These are phyloP conservation scores for Microctenopoma lineatum DNA, from an alignment of 2,797 vertebrate species.

Conservation along the genomic window DNA sequence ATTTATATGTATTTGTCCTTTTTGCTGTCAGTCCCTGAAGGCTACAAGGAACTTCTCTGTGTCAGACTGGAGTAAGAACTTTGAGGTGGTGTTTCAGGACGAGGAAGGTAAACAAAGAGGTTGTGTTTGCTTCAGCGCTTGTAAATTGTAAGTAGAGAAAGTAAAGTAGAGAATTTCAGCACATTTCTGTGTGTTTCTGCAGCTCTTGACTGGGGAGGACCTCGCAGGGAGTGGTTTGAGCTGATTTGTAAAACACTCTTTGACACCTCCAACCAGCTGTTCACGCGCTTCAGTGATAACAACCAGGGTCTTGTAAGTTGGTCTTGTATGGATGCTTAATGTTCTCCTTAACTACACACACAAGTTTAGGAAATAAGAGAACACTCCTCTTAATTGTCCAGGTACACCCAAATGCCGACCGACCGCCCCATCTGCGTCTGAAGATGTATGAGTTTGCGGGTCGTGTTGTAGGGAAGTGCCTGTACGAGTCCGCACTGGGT, in stretches of 20 bases:
- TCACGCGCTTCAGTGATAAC: slow-evolving; percentile 96
- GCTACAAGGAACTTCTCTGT: slow-evolving; percentile 96
- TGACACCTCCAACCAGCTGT: slow-evolving; percentile 95
- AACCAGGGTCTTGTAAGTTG: slow-evolving; percentile 93
- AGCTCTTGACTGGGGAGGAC: slow-evolving; percentile 99
- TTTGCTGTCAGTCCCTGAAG: slow-evolving; percentile 89
- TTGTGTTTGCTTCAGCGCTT: not conserved
- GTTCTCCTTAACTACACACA: not conserved
- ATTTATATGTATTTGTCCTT: slow-evolving; percentile 5
- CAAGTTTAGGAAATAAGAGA: not conserved
- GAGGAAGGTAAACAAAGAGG: slow-evolving; percentile 90
- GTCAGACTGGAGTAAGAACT: slow-evolving; percentile 99
- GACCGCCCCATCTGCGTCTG: slow-evolving; percentile 88
- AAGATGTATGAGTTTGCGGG: slow-evolving; percentile 98
- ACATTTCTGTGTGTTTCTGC: slow-evolving; percentile 15
- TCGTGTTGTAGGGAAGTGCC: slow-evolving; percentile 95
- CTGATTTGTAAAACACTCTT: slow-evolving; percentile 96
- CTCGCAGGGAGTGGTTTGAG: slow-evolving; percentile 98
- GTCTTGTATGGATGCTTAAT: not conserved
- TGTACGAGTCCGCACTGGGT: slow-evolving; percentile 96
- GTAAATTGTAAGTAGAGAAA: not conserved
- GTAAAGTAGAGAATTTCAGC: not conserved
- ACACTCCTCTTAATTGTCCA: slow-evolving; percentile 59
- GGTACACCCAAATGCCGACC: slow-evolving; percentile 97
- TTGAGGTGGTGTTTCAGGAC: slow-evolving; percentile 98